Evolutionary conservation across 2,888 invertebrate genomes (phyloP), one percentile per base, ranked within the genome.

Genomic region (Physocephala rufipes): DNA sequence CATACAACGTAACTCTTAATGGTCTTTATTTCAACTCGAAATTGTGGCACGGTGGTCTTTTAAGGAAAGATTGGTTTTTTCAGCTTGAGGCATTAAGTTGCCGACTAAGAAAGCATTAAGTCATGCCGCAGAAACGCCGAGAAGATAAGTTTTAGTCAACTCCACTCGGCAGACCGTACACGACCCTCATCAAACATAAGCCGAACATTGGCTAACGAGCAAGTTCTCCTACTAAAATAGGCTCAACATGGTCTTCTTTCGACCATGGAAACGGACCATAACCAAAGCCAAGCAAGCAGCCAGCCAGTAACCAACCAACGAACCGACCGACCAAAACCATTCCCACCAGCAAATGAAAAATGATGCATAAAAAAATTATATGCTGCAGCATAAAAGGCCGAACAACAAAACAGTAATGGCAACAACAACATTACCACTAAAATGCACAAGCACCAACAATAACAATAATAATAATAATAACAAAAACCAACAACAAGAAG

Each of bases 371-470:
- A 36, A 36, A 36, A 7, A 36, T 36, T 7, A 7, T 43, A 64
- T 70, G 70, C 70, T 70, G 45, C 71, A 49, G 13, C 71, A 66
- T 47, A 55, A 13, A n/a, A 15, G 19, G 24, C 55, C 45, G n/a
- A n/a, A n/a, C n/a, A n/a, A n/a, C n/a, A n/a, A n/a, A n/a, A n/a
- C 69, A 71, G 66, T 36, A 51, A 47, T 26, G 24, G n/a, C 58
- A 58, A 58, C 58, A 58, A 58, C 58, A 24, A 24, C 59, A 59
- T 26, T 67, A 61, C 59, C 21, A n/a, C n/a, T n/a, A n/a, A n/a
- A n/a, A n/a, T n/a, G n/a, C n/a, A n/a, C n/a, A n/a, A 55, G 73
- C 64, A 74, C 51, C 71, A 72, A 67, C 74, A 74, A 61, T 67
- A 72, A 64, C 58, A 58, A 67, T 58, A 63, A 62, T 63, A 64